Evolutionary conservation across 2,888 invertebrate genomes (phyloP).

Genomic region (Clitarchus hookeri): DNA sequence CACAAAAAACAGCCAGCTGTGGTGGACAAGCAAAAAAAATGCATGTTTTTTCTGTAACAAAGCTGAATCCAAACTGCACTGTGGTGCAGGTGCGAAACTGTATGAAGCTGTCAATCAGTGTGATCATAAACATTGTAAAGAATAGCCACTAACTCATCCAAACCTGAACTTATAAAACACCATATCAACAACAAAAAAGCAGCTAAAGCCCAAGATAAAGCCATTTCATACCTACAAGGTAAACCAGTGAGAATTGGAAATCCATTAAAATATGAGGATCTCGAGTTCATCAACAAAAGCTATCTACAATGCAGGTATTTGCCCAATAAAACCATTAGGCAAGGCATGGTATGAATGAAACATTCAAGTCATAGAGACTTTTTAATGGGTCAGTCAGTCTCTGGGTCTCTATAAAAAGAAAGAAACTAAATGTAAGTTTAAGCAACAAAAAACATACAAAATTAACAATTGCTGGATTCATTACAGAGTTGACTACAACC

Average conservation of each 20-base stretch:
- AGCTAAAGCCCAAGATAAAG: constrained; percentile 26
- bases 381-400: background rate
- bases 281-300: constrained; percentile 4
- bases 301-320: background rate
- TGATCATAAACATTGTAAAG: no score
- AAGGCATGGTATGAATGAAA: constrained; percentile 9
- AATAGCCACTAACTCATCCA: no score
- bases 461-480: background rate
- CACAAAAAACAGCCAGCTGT: no score
- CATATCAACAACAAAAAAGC: constrained; percentile 19
- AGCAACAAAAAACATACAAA: background rate
- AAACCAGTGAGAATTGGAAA: background rate
- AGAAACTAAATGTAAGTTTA: background rate
- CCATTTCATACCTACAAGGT: background rate
- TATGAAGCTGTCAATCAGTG: no score
- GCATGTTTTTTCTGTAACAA: no score
- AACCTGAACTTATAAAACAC: constrained; percentile 24
- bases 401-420: constrained; percentile 20
- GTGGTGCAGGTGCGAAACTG: no score
- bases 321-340: background rate
- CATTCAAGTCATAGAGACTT: constrained; percentile 11
- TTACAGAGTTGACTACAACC: constrained; percentile 11
- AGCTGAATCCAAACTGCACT: no score
- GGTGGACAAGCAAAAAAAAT: no score
- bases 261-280: constrained; percentile 15